A percentile compares a stretch with the other conserved stretches of the same genome.
Conservation (phyloP, 2,797 vertebrate species). For the Acestrorhynchus altus region DNA sequence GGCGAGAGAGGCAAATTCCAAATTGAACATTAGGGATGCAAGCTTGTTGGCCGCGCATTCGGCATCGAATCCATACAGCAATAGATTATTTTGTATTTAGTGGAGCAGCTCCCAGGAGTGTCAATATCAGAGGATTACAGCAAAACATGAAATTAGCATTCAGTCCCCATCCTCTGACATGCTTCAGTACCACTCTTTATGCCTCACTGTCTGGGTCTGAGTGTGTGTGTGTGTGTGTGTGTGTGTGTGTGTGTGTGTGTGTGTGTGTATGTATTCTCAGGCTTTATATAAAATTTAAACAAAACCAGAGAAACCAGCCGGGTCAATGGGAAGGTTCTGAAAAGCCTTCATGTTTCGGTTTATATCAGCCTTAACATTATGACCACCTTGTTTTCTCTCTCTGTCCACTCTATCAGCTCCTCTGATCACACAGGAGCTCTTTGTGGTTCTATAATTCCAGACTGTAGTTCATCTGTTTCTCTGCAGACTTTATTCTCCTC, state of each 20-base stretch:
- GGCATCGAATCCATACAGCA: conserved; percentile 82
- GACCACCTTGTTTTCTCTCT: too few species aligned
- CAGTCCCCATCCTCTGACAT: conserved; percentile 80
- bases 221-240: conserved; percentile 2
- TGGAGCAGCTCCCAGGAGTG: conserved; percentile 86
- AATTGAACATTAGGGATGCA: conserved; percentile 84
- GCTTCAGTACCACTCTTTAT: conserved; percentile 71
- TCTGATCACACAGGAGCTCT: too few species aligned
- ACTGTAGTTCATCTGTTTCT: too few species aligned
- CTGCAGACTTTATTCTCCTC: too few species aligned
- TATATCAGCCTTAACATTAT: too few species aligned
- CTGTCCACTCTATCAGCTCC: too few species aligned
- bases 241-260: background rate
- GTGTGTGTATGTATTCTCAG: background rate
- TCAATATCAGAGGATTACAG: conserved; percentile 86
- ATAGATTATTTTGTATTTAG: conserved; percentile 86
- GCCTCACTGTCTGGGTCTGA: conserved; percentile 55
- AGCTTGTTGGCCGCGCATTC: conserved; percentile 80
- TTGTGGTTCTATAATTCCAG: too few species aligned
- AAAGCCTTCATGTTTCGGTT: too few species aligned
- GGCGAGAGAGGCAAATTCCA: conserved; percentile 79
- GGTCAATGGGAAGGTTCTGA: too few species aligned
- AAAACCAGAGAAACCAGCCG: too few species aligned
- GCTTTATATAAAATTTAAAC: too few species aligned
- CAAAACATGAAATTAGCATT: conserved; percentile 86